Evolutionary conservation across 2,113 vertebrate genomes (phyloP).

Genomic region (Acanthisitta chloris): DNA sequence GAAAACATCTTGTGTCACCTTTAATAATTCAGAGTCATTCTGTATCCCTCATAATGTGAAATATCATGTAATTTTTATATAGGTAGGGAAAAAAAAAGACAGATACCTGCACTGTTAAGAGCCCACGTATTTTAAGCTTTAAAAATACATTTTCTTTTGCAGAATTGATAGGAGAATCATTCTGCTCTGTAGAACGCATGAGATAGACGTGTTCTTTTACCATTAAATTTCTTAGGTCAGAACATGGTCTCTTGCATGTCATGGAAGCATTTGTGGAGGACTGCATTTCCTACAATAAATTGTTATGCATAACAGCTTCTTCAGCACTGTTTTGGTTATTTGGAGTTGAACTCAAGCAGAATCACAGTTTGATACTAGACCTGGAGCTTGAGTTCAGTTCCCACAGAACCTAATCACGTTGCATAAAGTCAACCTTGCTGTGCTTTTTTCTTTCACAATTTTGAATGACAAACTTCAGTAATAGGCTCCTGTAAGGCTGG

Average conservation of each 20-base stretch:
- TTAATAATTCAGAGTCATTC: neutral
- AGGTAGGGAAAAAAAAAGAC: neutral
- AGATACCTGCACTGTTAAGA: neutral
- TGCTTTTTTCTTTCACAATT: constrained; percentile 41
- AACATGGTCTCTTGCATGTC: neutral
- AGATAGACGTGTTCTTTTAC: neutral
- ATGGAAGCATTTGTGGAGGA: neutral
- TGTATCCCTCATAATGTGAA: neutral
- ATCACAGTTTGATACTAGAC: constrained; percentile 22
- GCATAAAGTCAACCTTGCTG: constrained; percentile 26
- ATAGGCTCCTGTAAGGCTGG: constrained; percentile 8
- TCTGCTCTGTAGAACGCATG: neutral
- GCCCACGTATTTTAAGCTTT: neutral
- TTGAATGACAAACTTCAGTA: constrained; percentile 56
- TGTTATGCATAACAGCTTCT: neutral
- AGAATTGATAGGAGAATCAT: neutral
- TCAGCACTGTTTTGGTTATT: constrained; percentile 11
- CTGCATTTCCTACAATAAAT: neutral
- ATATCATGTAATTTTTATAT: neutral
- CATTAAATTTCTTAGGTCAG: neutral
- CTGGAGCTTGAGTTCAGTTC: constrained; percentile 23
- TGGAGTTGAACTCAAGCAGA: constrained; percentile 50
- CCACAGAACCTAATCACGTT: constrained; percentile 18
- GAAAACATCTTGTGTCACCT: neutral
- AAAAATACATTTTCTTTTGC: neutral